Evolutionary conservation across 2,888 invertebrate species (phyloP).

Genomic region (Molanna angustata): DNA sequence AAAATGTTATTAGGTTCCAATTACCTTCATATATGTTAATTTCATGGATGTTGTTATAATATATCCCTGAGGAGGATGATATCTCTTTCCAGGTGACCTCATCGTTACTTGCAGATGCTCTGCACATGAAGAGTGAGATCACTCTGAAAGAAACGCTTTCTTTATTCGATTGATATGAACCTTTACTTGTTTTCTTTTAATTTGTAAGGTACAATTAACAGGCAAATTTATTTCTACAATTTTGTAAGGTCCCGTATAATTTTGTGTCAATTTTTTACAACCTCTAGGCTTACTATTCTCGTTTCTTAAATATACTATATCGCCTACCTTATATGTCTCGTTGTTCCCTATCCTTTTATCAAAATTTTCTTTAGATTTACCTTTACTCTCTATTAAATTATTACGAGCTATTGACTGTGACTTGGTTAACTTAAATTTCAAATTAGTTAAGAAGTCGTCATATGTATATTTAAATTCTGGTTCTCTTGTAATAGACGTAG

Average conservation of each 20-base stretch:
- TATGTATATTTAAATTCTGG: constrained; percentile 35
- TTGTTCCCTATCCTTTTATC: constrained; percentile 27
- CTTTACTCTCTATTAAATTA: constrained; percentile 33
- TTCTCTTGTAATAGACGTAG: constrained; percentile 30
- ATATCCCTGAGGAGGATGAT: neutral
- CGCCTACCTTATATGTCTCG: constrained; percentile 29
- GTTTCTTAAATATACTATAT: constrained; percentile 28
- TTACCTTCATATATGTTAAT: neutral
- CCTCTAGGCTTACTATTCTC: constrained; percentile 17
- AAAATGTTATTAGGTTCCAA: neutral
- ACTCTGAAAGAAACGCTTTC: neutral
- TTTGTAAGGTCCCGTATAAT: constrained; percentile 29
- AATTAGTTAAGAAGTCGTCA: constrained; percentile 32
- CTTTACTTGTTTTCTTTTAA: constrained; percentile 25
- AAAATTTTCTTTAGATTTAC: constrained; percentile 33
- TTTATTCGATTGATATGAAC: constrained; percentile 28
- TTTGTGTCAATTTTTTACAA: constrained; percentile 27
- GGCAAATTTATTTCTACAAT: constrained; percentile 30
- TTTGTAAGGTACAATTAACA: constrained; percentile 28
- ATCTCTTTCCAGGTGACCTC: neutral
- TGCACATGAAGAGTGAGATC: neutral
- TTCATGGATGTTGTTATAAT: neutral
- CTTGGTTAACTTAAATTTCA: constrained; percentile 31
- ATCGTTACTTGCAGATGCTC: neutral
- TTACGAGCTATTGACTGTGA: constrained; percentile 34